A percentile compares a stretch with the other conserved stretches of the same genome.
Conservation (phyloP, 2,888 invertebrate genomes). For the Oligia latruncula region DNA sequence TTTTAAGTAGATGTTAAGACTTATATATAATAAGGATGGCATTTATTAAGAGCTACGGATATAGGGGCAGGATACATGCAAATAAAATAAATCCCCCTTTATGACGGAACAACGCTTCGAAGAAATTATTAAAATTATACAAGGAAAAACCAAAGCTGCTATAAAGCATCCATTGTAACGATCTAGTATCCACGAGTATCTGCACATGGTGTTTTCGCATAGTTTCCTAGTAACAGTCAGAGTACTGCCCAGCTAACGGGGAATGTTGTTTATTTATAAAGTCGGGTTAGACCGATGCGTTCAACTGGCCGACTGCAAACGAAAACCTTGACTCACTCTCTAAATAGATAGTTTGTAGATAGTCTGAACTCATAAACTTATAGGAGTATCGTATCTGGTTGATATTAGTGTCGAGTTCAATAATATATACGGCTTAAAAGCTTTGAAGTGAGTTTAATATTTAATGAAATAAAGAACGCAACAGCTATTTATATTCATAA, state of each 20-base stretch:
- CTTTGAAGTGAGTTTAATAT: conserved; percentile 10
- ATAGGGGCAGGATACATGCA: background rate
- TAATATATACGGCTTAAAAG: conserved; percentile 20
- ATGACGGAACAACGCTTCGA: background rate
- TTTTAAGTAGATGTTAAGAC: too few relatives aligned
- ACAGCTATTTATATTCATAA: conserved; percentile 8
- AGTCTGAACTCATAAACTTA: conserved; percentile 70
- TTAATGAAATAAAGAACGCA: conserved; percentile 10
- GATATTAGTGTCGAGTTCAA: conserved; percentile 61
- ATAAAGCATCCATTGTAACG: conserved; percentile 13
- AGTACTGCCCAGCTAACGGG: conserved; percentile 17
- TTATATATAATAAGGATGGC: background rate
- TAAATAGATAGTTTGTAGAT: conserved; percentile 74
- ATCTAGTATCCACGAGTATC: conserved; percentile 16
- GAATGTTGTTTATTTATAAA: conserved; percentile 70
- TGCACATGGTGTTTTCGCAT: conserved; percentile 46
- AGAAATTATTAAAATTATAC: conserved; percentile 17
- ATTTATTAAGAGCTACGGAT: background rate
- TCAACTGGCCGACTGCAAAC: conserved; percentile 61
- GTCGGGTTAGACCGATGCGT: conserved; percentile 61
- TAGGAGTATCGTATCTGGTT: conserved; percentile 53
- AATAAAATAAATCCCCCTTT: background rate
- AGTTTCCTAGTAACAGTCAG: conserved; percentile 45
- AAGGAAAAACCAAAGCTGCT: conserved; percentile 9
- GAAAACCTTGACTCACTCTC: conserved; percentile 80